phyloP scores from a whole-genome alignment of 1,140 invertebrate genomes.

The Drepana arcuata region DNA sequence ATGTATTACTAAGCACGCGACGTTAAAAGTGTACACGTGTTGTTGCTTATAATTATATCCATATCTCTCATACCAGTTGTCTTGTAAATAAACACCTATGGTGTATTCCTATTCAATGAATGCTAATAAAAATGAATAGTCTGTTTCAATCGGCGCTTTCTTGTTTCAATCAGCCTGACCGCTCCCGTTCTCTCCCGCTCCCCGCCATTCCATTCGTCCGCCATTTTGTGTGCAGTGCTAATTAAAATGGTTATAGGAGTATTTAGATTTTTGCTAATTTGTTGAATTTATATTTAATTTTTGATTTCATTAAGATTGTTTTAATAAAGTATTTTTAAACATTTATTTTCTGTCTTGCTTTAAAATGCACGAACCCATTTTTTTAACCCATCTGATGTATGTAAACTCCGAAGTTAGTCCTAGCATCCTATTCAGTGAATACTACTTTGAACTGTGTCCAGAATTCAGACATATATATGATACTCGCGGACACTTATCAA shows the following conservation, averaged over 20 bases:
- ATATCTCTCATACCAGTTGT: slow-evolving; percentile 31
- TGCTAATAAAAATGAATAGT: slow-evolving; percentile 66
- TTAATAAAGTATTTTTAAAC: slow-evolving; percentile 22
- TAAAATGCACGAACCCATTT: too few relatives aligned
- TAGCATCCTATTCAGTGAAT: too few relatives aligned
- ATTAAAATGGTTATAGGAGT: slow-evolving; percentile 1
- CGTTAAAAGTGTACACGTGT: too few relatives aligned
- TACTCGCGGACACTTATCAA: too few relatives aligned
- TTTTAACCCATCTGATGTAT: too few relatives aligned
- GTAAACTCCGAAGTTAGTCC: too few relatives aligned
- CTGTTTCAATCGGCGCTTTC: slow-evolving; percentile 40
- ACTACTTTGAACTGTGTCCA: too few relatives aligned
- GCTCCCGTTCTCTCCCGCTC: background rate
- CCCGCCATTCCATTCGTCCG: slow-evolving; percentile 6
- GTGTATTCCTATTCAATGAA: slow-evolving; percentile 60
- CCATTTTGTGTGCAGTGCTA: slow-evolving; percentile 8
- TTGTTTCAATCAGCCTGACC: slow-evolving; percentile 33
- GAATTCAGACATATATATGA: too few relatives aligned
- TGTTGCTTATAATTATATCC: too few relatives aligned
- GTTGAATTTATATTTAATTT: slow-evolving; percentile 13
- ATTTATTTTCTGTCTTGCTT: too few relatives aligned
- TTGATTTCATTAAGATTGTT: too few relatives aligned
- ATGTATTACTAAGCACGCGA: slow-evolving; percentile 34
- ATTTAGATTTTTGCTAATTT: slow-evolving; percentile 13
- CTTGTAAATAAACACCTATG: slow-evolving; percentile 66